A percentile compares a stretch with the other conserved stretches of the same genome.
phyloP scores from a whole-genome alignment of 2,888 invertebrate genomes.

The Synanthedon tipuliformis region DNA sequence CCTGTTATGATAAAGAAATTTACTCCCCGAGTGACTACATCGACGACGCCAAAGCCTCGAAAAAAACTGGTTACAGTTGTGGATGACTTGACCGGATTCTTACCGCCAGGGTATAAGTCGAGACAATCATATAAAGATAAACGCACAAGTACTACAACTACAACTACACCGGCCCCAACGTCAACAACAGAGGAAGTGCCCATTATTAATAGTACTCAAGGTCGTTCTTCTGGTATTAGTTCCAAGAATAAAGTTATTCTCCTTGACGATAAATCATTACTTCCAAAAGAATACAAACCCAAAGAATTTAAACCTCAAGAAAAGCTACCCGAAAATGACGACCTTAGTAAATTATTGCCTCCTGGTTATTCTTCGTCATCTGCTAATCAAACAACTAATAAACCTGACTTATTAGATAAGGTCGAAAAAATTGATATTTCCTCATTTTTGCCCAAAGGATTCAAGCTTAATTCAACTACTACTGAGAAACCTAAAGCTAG shows the following conservation, averaged over 20 bases:
- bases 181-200: slow-evolving; percentile 21
- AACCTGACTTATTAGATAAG: slow-evolving; percentile 34
- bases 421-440: slow-evolving; percentile 58
- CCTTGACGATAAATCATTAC: slow-evolving; percentile 64
- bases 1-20: slow-evolving; percentile 77
- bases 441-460: slow-evolving; percentile 74
- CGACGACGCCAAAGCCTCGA: slow-evolving; percentile 56
- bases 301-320: slow-evolving; percentile 48
- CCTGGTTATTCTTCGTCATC: slow-evolving; percentile 66
- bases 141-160: slow-evolving; percentile 59
- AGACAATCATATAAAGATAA: slow-evolving; percentile 65
- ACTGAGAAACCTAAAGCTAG: slow-evolving; percentile 33
- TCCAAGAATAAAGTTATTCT: slow-evolving; percentile 71
- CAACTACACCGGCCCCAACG: slow-evolving; percentile 24
- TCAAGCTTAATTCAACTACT: slow-evolving; percentile 48
- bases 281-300: slow-evolving; percentile 68
- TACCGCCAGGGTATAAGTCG: slow-evolving; percentile 75
- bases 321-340: slow-evolving; percentile 62
- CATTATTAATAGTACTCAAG: slow-evolving; percentile 51
- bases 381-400: slow-evolving; percentile 32
- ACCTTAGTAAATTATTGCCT: slow-evolving; percentile 73
- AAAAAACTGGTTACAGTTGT: slow-evolving; percentile 60
- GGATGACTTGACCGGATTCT: slow-evolving; percentile 72
- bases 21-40: slow-evolving; percentile 59
- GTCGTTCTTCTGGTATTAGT: slow-evolving; percentile 62